Evolutionary conservation across 2,113 vertebrate genomes (phyloP).

Genomic region (Microtus montanus): DNA sequence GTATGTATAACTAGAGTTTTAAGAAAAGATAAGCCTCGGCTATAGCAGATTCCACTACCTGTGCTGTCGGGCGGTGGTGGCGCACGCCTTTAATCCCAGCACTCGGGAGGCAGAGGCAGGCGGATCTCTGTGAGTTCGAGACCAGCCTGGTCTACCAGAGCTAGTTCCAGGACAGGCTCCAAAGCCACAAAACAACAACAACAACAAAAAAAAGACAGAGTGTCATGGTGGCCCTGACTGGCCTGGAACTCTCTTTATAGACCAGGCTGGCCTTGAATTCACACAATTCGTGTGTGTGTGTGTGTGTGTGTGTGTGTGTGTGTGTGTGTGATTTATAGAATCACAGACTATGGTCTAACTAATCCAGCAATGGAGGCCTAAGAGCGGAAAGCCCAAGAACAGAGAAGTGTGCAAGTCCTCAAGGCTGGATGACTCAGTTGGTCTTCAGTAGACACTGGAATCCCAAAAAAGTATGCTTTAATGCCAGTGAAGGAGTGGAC

Average conservation of each 20-base stretch:
- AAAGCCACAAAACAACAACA: no score
- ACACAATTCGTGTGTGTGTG: background rate
- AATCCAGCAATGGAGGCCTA: background rate
- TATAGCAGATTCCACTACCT: background rate
- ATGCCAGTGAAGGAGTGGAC: background rate
- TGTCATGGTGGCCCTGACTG: background rate
- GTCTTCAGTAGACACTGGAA: background rate
- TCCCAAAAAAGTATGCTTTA: background rate
- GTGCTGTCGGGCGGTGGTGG: no score
- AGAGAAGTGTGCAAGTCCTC: background rate
- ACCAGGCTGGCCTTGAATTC: background rate
- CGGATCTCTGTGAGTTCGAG: no score
- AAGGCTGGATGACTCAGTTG: background rate
- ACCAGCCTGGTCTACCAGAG: no score
- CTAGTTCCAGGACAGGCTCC: no score
- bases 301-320: background rate
- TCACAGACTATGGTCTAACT: background rate
- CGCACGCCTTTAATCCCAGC: no score
- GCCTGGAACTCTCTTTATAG: background rate
- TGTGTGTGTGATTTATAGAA: background rate
- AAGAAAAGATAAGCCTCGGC: background rate
- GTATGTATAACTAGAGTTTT: background rate
- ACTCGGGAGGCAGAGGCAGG: no score
- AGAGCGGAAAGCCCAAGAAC: background rate
- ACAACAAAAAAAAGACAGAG: no score